phyloP scores from a whole-genome alignment of 2,888 invertebrate genomes.

The Brachylomia viminalis region DNA sequence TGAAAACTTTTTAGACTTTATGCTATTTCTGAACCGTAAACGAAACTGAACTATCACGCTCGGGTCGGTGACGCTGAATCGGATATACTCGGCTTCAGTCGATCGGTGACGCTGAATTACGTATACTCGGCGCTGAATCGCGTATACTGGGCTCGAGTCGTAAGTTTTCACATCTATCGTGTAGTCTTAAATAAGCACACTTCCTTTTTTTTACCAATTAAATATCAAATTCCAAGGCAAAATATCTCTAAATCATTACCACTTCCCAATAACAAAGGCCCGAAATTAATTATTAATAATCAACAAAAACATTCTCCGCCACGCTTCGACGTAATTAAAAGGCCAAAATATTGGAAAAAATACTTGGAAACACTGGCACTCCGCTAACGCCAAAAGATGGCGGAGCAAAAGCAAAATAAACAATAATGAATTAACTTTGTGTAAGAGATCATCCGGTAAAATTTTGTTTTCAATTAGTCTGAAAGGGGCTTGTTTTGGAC shows the following conservation, averaged over 20 bases:
- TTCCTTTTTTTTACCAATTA: not conserved
- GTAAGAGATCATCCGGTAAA: slow-evolving; percentile 42
- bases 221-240: not conserved
- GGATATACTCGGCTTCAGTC: too few species aligned
- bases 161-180: too few species aligned
- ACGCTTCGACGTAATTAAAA: slow-evolving; percentile 53
- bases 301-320: slow-evolving; percentile 31
- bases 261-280: slow-evolving; percentile 8
- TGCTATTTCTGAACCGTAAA: too few species aligned
- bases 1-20: too few species aligned
- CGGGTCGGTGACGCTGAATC: too few species aligned
- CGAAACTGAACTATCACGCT: too few species aligned
- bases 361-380: slow-evolving; percentile 45
- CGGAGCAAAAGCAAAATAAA: slow-evolving; percentile 47
- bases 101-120: too few species aligned
- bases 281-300: slow-evolving; percentile 45
- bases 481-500: slow-evolving; percentile 44
- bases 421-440: slow-evolving; percentile 59
- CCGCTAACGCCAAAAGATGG: slow-evolving; percentile 44
- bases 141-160: too few species aligned
- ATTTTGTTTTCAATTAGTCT: slow-evolving; percentile 60
- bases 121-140: too few species aligned
- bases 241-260: slow-evolving; percentile 13
- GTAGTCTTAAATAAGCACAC: too few species aligned
- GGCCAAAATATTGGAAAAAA: slow-evolving; percentile 49